phyloP scores from a whole-genome alignment of 2,888 invertebrate species.

The Brachypalpus laphriformis region DNA sequence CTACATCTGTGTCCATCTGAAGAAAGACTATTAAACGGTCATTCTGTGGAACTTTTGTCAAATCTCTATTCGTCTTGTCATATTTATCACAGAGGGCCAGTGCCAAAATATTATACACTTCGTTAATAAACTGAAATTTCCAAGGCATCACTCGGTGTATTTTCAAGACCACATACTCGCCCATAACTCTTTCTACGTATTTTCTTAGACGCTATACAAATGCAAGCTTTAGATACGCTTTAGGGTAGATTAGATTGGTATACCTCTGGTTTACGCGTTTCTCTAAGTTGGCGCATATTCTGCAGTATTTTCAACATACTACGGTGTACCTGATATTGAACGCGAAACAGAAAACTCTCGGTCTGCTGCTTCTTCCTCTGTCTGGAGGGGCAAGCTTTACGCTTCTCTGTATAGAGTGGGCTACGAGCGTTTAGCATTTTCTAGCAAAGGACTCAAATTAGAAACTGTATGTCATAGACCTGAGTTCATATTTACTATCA shows the following conservation, averaged over 20 bases:
- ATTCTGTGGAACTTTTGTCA: background rate
- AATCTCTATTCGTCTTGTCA: background rate
- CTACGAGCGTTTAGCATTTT: slow-evolving; percentile 80
- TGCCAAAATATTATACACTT: slow-evolving; percentile 77
- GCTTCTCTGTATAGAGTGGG: slow-evolving; percentile 78
- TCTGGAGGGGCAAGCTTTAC: slow-evolving; percentile 76
- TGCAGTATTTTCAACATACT: slow-evolving; percentile 78
- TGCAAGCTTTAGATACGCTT: background rate
- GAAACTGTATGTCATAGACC: background rate
- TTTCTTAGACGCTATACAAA: slow-evolving; percentile 67
- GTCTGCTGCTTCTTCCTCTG: slow-evolving; percentile 75
- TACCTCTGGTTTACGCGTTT: slow-evolving; percentile 76
- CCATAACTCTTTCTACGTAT: slow-evolving; percentile 76
- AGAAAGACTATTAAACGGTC: background rate
- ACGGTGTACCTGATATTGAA: slow-evolving; percentile 80
- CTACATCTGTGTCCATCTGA: background rate
- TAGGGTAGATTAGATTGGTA: background rate
- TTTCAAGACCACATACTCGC: slow-evolving; percentile 75
- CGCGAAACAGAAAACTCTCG: slow-evolving; percentile 77
- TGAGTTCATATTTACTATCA: slow-evolving; percentile 77
- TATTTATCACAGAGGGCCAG: slow-evolving; percentile 75
- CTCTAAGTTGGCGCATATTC: slow-evolving; percentile 76
- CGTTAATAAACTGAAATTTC: slow-evolving; percentile 77
- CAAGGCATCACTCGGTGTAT: slow-evolving; percentile 77
- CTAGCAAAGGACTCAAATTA: slow-evolving; percentile 68